phyloP scores from a whole-genome alignment of 1,140 invertebrate genomes.

The Cyclargus thomasi region DNA sequence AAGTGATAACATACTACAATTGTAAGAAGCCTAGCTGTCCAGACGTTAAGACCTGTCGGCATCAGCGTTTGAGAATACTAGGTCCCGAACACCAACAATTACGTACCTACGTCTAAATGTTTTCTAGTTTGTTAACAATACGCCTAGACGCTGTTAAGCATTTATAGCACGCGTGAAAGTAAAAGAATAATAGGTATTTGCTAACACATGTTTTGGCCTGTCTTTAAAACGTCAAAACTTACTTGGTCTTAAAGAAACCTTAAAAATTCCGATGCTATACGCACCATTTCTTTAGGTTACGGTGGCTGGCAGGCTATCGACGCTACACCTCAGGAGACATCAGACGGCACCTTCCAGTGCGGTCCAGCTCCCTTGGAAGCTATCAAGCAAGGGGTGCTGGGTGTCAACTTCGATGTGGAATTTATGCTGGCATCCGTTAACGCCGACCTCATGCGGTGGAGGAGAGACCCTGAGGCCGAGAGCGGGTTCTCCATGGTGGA shows the following conservation, averaged over 20 bases:
- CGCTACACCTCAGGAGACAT: slow-evolving; percentile 83
- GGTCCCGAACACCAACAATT: neutral
- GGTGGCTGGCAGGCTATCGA: slow-evolving; percentile 86
- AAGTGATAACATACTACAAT: no score
- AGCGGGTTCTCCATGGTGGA: slow-evolving; percentile 80
- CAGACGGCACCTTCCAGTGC: slow-evolving; percentile 77
- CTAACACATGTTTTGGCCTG: no score
- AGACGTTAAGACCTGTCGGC: neutral
- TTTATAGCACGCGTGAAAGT: no score
- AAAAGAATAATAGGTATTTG: no score
- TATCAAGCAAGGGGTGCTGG: slow-evolving; percentile 82
- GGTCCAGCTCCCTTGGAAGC: slow-evolving; percentile 82
- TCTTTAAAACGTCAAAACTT: no score
- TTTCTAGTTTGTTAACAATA: no score
- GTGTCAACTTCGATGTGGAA: slow-evolving; percentile 80
- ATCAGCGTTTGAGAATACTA: neutral
- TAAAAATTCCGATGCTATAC: neutral
- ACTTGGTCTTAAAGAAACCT: no score
- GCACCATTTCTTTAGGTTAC: slow-evolving; percentile 65
- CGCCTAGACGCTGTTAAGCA: no score
- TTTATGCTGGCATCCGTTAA: slow-evolving; percentile 82
- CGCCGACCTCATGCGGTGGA: slow-evolving; percentile 75
- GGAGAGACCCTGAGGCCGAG: slow-evolving; percentile 41
- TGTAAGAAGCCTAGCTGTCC: no score
- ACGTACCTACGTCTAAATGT: no score